phyloP scores from a whole-genome alignment of 1,140 invertebrate genomes.

The Heliconius congener region DNA sequence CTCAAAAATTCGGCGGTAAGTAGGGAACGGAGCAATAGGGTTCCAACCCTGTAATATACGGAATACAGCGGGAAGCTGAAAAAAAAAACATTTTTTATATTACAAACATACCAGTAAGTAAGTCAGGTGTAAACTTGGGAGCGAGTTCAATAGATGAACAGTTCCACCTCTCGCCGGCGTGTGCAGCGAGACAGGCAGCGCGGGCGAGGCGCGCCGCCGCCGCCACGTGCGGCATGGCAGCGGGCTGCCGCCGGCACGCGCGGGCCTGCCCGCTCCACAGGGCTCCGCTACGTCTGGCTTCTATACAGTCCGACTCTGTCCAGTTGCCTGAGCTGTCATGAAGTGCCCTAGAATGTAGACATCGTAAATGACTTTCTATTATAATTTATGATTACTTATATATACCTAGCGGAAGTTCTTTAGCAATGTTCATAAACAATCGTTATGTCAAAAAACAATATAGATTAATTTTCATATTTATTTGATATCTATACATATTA shows the following conservation, averaged over 20 bases:
- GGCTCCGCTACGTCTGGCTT: conserved; percentile 80
- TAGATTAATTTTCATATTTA: too few relatives aligned
- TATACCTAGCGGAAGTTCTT: background rate
- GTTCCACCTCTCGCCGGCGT: conserved; percentile 90
- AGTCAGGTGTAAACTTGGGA: conserved; percentile 87
- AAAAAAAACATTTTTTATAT: background rate
- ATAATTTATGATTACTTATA: background rate
- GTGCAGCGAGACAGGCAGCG: conserved; percentile 87
- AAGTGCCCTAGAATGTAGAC: conserved; percentile 50
- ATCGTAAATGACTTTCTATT: background rate
- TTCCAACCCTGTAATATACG: too few relatives aligned
- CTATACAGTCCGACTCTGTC: conserved; percentile 77
- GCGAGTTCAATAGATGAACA: conserved; percentile 89
- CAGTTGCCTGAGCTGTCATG: conserved; percentile 72
- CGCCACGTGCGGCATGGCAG: conserved; percentile 89
- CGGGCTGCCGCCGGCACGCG: conserved; percentile 84
- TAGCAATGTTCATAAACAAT: too few relatives aligned
- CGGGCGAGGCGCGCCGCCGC: conserved; percentile 86
- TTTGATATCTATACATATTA: too few relatives aligned
- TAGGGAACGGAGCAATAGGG: too few relatives aligned
- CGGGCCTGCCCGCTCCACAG: conserved; percentile 84
- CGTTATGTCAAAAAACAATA: too few relatives aligned
- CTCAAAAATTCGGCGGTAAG: too few relatives aligned
- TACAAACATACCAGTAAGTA: conserved; percentile 85
- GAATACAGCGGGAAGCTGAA: too few relatives aligned